Evolutionary conservation across 23 tunicate genomes (phyloP).

Genomic region (Trididemnum clinides): DNA sequence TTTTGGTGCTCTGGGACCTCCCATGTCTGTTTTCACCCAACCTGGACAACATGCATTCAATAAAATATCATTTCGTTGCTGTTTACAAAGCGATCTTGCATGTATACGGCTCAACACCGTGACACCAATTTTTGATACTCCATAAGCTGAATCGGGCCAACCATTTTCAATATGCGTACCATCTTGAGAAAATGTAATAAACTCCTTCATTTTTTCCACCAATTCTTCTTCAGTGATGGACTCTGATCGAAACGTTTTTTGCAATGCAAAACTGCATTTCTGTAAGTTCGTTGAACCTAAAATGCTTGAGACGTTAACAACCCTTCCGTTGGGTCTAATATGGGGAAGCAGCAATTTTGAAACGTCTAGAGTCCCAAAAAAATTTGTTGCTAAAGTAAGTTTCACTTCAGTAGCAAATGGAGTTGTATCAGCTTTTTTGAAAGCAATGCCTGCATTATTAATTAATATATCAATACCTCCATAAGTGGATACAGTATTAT

Average conservation of each 20-base stretch:
- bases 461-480: constrained; percentile 84
- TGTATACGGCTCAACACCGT: constrained; percentile 44
- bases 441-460: constrained; percentile 80
- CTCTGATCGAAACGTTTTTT: constrained; percentile 48
- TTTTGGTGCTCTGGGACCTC: constrained; percentile 43
- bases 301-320: constrained; percentile 42
- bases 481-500: constrained; percentile 32
- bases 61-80: constrained; percentile 39
- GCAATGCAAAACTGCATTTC: constrained; percentile 46
- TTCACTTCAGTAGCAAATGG: constrained; percentile 40
- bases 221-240: constrained; percentile 53
- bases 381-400: constrained; percentile 60
- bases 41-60: constrained; percentile 80
- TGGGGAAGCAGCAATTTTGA: constrained; percentile 46
- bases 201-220: constrained; percentile 45
- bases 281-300: constrained; percentile 9
- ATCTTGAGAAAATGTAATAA: constrained; percentile 28
- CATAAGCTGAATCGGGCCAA: constrained; percentile 53
- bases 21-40: constrained; percentile 71
- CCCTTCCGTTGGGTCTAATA: constrained; percentile 53
- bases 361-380: constrained; percentile 15
- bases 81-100: constrained; percentile 18
- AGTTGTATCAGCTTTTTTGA: constrained; percentile 32
- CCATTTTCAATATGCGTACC: constrained; percentile 31
- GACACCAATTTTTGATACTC: constrained; percentile 56